phyloP scores from a whole-genome alignment of 2,888 invertebrate species.

The Cynaeus angustus region DNA sequence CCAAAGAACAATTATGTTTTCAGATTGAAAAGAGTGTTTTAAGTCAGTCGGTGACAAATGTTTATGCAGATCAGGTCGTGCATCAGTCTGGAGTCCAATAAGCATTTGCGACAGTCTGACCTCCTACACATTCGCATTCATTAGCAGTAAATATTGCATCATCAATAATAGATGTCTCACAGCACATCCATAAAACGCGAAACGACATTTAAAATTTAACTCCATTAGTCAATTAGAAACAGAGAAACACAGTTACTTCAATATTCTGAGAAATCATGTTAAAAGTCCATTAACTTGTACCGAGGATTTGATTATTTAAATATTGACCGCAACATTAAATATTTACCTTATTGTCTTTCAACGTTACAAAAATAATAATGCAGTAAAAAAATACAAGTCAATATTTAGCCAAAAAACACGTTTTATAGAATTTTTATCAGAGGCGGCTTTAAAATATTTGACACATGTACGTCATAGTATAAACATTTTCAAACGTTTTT shows the following conservation, averaged over 20 bases:
- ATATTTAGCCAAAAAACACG: too few relatives aligned
- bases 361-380: too few relatives aligned
- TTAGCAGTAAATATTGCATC: constrained; percentile 49
- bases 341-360: too few relatives aligned
- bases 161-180: constrained; percentile 47
- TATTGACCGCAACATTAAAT: too few relatives aligned
- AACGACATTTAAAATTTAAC: constrained; percentile 12
- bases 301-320: too few relatives aligned
- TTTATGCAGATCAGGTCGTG: constrained; percentile 41
- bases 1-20: neutral
- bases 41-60: constrained; percentile 38
- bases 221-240: constrained; percentile 1
- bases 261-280: neutral
- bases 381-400: too few relatives aligned
- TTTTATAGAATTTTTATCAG: too few relatives aligned
- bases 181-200: constrained; percentile 4
- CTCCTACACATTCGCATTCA: constrained; percentile 42
- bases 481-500: constrained; percentile 30
- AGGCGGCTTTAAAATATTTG: constrained; percentile 20
- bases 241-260: neutral
- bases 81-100: constrained; percentile 41
- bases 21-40: constrained; percentile 24
- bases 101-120: constrained; percentile 43
- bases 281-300: too few relatives aligned
- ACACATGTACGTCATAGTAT: constrained; percentile 26